A percentile compares a stretch with the other conserved stretches of the same genome.
phyloP scores from a whole-genome alignment of 2,888 invertebrate genomes.

The Priocnemis perturbator region DNA sequence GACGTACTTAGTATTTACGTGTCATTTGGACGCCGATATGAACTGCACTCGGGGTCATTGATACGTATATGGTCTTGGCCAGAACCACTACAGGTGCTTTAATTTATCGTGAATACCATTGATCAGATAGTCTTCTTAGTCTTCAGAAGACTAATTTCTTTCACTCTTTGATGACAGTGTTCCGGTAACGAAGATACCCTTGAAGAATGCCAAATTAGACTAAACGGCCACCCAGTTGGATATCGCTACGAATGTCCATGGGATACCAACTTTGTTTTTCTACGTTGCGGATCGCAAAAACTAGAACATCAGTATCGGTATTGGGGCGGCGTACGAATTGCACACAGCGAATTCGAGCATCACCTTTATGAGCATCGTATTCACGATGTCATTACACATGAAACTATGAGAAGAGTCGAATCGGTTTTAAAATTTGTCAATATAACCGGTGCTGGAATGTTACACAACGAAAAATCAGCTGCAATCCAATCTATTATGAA shows the following conservation, averaged over 20 bases:
- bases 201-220: slow-evolving; percentile 89
- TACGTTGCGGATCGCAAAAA: slow-evolving; percentile 89
- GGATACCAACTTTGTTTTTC: slow-evolving; percentile 94
- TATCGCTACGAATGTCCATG: slow-evolving; percentile 91
- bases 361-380: slow-evolving; percentile 87
- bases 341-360: slow-evolving; percentile 92
- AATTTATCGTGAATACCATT: too few relatives aligned
- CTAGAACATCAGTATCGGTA: slow-evolving; percentile 82
- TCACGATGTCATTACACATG: slow-evolving; percentile 88
- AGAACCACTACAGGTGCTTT: slow-evolving; percentile 84
- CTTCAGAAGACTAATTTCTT: not conserved
- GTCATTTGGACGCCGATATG: slow-evolving; percentile 88
- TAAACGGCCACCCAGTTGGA: slow-evolving; percentile 93
- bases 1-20: slow-evolving; percentile 93
- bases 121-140: not conserved
- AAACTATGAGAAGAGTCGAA: slow-evolving; percentile 81
- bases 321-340: slow-evolving; percentile 98
- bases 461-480: slow-evolving; percentile 96
- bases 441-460: slow-evolving; percentile 94
- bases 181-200: slow-evolving; percentile 85
- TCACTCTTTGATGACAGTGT: slow-evolving; percentile 76
- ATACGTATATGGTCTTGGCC: slow-evolving; percentile 96
- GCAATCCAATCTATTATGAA: slow-evolving; percentile 93
- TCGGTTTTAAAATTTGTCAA: slow-evolving; percentile 88
- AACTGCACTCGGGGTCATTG: slow-evolving; percentile 91